These are phyloP conservation scores for Megalonaias nervosa DNA, from an alignment of 1,140 invertebrate species.

Conservation along the genomic window DNA sequence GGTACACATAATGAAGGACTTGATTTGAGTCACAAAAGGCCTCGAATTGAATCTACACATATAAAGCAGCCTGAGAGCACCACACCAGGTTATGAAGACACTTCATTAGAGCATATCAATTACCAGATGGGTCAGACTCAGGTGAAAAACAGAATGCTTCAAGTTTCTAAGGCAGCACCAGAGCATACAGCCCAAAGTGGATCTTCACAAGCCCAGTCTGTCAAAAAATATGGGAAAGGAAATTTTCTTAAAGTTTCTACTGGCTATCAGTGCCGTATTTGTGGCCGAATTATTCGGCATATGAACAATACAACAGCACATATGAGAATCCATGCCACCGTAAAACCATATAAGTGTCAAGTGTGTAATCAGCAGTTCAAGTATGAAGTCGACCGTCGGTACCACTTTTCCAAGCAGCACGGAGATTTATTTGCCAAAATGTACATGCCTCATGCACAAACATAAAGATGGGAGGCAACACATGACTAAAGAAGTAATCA, in stretches of 20 bases:
- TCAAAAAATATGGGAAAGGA: conserved; percentile 35
- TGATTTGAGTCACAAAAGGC: too few species aligned
- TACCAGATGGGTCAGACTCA: too few species aligned
- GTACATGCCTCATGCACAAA: conserved; percentile 28
- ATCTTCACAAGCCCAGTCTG: neutral
- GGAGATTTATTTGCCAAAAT: conserved; percentile 38
- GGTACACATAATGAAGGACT: too few species aligned
- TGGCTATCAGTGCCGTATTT: conserved; percentile 36
- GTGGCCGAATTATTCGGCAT: conserved; percentile 29
- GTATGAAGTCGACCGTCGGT: conserved; percentile 31
- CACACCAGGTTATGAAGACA: too few species aligned
- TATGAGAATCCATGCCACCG: conserved; percentile 36
- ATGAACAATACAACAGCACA: conserved; percentile 37
- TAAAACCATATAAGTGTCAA: conserved; percentile 33
- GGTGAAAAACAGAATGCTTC: too few species aligned
- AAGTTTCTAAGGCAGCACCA: too few species aligned
- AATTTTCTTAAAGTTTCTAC: conserved; percentile 38
- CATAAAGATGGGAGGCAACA: too few species aligned
- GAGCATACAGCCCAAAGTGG: neutral
- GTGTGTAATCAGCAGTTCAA: conserved; percentile 36
- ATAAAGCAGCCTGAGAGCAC: too few species aligned
- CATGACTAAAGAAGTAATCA: too few species aligned
- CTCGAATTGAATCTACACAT: too few species aligned
- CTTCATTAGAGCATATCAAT: too few species aligned
- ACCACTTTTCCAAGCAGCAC: conserved; percentile 38